Percentiles rank a stretch among this genome's conserved stretches.
Conservation (phyloP, 2,797 vertebrate genomes). For the Sebastes reedi region DNA sequence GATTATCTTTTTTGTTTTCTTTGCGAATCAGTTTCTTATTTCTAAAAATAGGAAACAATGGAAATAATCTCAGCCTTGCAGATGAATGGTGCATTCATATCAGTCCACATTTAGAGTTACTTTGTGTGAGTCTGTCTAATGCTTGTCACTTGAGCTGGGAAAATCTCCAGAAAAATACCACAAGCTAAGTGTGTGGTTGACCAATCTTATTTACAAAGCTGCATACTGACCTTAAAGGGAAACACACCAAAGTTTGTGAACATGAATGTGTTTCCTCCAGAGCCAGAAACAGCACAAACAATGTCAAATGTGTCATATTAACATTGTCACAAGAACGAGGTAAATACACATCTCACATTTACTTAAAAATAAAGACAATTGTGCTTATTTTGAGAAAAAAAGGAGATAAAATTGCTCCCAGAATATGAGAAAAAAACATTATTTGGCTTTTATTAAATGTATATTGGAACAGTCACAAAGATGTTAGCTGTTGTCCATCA, state of each 20-base stretch:
- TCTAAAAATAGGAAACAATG: not conserved
- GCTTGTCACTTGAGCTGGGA: conserved; percentile 35
- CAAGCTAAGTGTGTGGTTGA: conserved; percentile 26
- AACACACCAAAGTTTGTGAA: not conserved
- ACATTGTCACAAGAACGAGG: not conserved
- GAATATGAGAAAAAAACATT: not conserved
- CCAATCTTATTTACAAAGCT: conserved; percentile 17
- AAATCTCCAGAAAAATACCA: conserved; percentile 40
- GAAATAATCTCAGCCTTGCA: not conserved
- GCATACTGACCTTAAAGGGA: conserved; percentile 18
- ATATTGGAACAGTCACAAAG: no score
- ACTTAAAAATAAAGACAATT: not conserved
- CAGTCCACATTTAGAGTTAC: not conserved
- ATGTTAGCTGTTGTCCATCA: no score
- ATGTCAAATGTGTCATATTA: not conserved
- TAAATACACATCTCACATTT: not conserved
- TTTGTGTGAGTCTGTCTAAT: conserved; percentile 21
- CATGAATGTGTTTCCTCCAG: not conserved
- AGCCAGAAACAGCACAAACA: not conserved
- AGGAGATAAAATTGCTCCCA: not conserved
- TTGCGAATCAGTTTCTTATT: not conserved
- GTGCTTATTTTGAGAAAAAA: not conserved
- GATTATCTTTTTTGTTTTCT: not conserved
- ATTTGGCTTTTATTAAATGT: no score
- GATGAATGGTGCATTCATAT: conserved; percentile 28